phyloP scores from a whole-genome alignment of 1,140 invertebrate genomes.

The Drosophila simulans region DNA sequence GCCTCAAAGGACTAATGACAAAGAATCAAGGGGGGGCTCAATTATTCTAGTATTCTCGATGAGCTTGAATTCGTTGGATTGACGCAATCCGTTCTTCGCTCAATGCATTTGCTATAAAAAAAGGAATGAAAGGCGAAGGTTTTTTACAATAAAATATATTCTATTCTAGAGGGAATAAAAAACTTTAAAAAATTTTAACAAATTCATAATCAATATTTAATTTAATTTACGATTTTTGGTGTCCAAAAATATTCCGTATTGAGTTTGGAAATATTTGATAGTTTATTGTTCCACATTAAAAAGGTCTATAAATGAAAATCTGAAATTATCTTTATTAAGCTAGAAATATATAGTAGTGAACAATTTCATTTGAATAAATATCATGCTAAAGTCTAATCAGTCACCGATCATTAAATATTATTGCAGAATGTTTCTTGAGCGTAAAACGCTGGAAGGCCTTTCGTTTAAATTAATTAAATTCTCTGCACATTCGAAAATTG shows the following conservation, averaged over 20 bases:
- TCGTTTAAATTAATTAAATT: slow-evolving; percentile 15
- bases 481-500: slow-evolving; percentile 13
- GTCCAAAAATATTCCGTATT: no score
- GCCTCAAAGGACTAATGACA: slow-evolving; percentile 23
- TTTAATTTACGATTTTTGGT: no score
- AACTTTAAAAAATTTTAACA: no score
- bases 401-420: not conserved
- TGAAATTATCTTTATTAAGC: not conserved
- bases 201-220: no score
- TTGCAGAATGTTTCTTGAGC: not conserved
- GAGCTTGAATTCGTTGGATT: slow-evolving; percentile 7
- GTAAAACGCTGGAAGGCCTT: not conserved
- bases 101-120: not conserved
- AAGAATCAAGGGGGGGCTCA: slow-evolving; percentile 21
- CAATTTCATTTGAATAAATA: no score
- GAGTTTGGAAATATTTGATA: no score
- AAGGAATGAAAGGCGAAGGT: no score
- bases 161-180: no score
- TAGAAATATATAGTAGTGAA: no score
- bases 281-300: no score
- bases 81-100: slow-evolving; percentile 1
- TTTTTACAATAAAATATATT: not conserved
- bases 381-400: no score
- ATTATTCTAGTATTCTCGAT: slow-evolving; percentile 21
- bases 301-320: no score